A percentile compares a stretch with the other conserved stretches of the same genome.
These are phyloP conservation scores for Hemitrygon akajei DNA, from an alignment of 2,797 vertebrate species.

Conservation along the genomic window DNA sequence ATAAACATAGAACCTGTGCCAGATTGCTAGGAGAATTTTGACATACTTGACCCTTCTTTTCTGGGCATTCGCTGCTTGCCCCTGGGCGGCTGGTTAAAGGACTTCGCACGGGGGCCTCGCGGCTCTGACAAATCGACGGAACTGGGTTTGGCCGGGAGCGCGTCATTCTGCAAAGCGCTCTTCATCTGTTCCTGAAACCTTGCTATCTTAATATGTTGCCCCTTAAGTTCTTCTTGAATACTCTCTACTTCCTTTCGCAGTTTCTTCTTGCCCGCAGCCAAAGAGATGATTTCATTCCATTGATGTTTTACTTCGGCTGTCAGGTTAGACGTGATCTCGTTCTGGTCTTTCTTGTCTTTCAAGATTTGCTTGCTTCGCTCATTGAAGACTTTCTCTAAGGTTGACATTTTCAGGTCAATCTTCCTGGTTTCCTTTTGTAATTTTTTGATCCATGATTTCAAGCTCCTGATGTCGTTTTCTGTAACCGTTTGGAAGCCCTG, in stretches of 20 bases:
- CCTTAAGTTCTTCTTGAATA: slow-evolving; percentile 45
- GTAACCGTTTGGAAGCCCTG: slow-evolving; percentile 46
- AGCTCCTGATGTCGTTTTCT: slow-evolving; percentile 47
- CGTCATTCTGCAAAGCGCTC: slow-evolving; percentile 38
- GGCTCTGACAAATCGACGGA: background rate
- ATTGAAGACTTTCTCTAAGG: slow-evolving; percentile 49
- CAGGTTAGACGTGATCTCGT: slow-evolving; percentile 45
- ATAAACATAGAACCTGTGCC: background rate
- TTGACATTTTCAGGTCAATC: slow-evolving; percentile 49
- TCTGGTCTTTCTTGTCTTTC: slow-evolving; percentile 44
- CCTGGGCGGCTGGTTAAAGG: slow-evolving; percentile 38
- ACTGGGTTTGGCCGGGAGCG: slow-evolving; percentile 13
- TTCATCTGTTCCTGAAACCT: slow-evolving; percentile 46
- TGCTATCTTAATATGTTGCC: slow-evolving; percentile 47
- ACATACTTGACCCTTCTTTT: slow-evolving; percentile 23
- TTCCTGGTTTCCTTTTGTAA: slow-evolving; percentile 51
- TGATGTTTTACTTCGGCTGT: slow-evolving; percentile 48
- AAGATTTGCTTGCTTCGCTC: slow-evolving; percentile 41
- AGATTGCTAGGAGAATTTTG: background rate
- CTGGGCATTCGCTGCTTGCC: slow-evolving; percentile 6
- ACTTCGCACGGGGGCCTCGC: background rate
- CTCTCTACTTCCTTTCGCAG: slow-evolving; percentile 44
- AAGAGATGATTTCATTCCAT: slow-evolving; percentile 43
- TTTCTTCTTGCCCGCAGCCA: slow-evolving; percentile 47
- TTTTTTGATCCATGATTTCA: slow-evolving; percentile 56